These are phyloP conservation scores for Liposcelis brunnea DNA, from an alignment of 2,888 invertebrate genomes.

Conservation along the genomic window DNA sequence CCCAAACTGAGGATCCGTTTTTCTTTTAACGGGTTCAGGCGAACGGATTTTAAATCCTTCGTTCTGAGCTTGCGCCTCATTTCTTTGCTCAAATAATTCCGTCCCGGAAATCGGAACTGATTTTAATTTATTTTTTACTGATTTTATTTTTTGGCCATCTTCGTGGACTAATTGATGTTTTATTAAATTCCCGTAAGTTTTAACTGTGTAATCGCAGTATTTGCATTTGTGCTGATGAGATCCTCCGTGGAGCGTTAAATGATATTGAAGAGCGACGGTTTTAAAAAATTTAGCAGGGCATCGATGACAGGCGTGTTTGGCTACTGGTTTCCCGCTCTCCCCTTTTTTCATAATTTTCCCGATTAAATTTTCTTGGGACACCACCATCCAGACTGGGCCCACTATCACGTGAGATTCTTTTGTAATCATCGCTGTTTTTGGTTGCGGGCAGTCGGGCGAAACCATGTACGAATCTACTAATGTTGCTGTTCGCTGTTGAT, in stretches of 20 bases:
- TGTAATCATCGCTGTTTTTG: constrained; percentile 33
- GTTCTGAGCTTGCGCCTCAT: constrained; percentile 28
- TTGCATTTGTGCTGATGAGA: constrained; percentile 47
- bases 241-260: constrained; percentile 45
- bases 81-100: constrained; percentile 44
- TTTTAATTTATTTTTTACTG: constrained; percentile 21
- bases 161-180: constrained; percentile 38
- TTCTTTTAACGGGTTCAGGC: constrained; percentile 22
- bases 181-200: constrained; percentile 45
- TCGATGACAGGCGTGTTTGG: constrained; percentile 33
- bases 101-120: constrained; percentile 44
- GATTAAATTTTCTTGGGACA: constrained; percentile 13
- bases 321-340: constrained; percentile 9
- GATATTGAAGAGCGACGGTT: constrained; percentile 49
- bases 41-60: constrained; percentile 28
- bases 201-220: constrained; percentile 51
- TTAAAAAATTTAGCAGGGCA: constrained; percentile 62
- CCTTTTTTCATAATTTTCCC: neutral
- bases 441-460: constrained; percentile 45
- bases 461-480: constrained; percentile 45
- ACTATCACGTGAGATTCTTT: constrained; percentile 23
- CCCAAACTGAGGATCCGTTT: constrained; percentile 47
- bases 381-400: constrained; percentile 25
- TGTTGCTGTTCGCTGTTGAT: constrained; percentile 57
- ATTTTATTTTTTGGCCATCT: constrained; percentile 17